Evolutionary conservation across 2,888 invertebrate genomes (phyloP), one percentile per base, ranked within the genome.

Genomic region (Eurois occulta): DNA sequence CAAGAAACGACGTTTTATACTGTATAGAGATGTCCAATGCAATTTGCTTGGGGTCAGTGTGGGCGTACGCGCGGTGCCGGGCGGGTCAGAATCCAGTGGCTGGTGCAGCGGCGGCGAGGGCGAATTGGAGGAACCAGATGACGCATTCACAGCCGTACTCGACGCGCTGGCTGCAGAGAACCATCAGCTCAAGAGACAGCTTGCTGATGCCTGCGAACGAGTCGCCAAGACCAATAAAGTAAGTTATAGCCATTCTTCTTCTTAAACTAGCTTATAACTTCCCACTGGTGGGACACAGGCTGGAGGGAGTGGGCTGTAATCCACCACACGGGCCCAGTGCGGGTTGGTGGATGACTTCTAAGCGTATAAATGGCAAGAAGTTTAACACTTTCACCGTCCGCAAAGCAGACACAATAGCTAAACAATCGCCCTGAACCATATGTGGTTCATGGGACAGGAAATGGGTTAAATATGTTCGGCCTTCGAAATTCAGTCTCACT

Each of bases 111-210:
- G 96, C 94, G 97, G 94, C 95, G 97, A 94, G 93, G 97, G 90
- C 95, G 97, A 91, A 89, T 97, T 89, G 97, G 98, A 90, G 97
- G 98, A 95, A 97, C 98, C 87, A 97, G 98, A 96, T 97, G 98
- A 88, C 97, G 98, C 97, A 91, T 98, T 94, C 97, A 97, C 84
- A 91, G 98, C 98, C 88, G 98, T 98, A 95, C 97, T 99, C 24
- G 98, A 99, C 91, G 97, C 98, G 77, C 96, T 99, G 21, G 98
- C 98, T 72, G 98, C 98, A 72, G 99, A 99, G 96, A 99, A 99
- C 94, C 98, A 98, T 90, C 97, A 98, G 86, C 97, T 99, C 83
- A 98, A 99, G 95, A 96, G 98, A 73, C 99, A 99, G 93, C 95
- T 99, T n/a, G 98, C 98, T 75, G 97, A 98, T 86, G 98, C 98